Evolutionary conservation across 2,113 vertebrate genomes (phyloP).

Genomic region (Peucedramus taeniatus): DNA sequence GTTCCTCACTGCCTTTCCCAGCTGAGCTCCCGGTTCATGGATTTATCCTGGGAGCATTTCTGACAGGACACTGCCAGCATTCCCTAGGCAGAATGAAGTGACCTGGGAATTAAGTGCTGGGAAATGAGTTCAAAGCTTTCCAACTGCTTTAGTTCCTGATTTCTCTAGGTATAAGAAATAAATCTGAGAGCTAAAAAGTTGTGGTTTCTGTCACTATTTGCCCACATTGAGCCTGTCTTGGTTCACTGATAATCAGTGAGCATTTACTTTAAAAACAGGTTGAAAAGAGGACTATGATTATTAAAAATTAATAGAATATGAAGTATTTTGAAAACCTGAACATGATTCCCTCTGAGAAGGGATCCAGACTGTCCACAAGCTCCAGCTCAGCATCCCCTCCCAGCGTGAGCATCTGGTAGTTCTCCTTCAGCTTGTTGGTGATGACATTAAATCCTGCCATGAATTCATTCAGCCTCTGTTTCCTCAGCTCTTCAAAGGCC

Average conservation of each 20-base stretch:
- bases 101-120: not conserved
- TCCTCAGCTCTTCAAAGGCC: conserved; percentile 87
- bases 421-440: conserved; percentile 97
- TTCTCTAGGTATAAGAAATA: not conserved
- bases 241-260: not conserved
- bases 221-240: not conserved
- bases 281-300: not conserved
- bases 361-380: conserved; percentile 95
- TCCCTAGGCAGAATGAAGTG: not conserved
- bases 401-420: conserved; percentile 97
- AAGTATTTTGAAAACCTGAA: conserved; percentile 81
- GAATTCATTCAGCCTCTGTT: conserved; percentile 93
- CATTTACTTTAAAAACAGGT: not conserved
- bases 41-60: not conserved
- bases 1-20: not conserved
- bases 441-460: conserved; percentile 96
- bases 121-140: not conserved
- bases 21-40: not conserved
- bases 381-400: conserved; percentile 96
- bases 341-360: conserved; percentile 96
- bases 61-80: rapidly evolving
- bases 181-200: not conserved
- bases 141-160: not conserved
- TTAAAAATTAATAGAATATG: not conserved
- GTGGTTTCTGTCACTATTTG: not conserved